Evolutionary conservation across 2,113 vertebrate genomes (phyloP), one percentile per base, ranked within the genome.

Genomic region (Vulpes ferrilata): DNA sequence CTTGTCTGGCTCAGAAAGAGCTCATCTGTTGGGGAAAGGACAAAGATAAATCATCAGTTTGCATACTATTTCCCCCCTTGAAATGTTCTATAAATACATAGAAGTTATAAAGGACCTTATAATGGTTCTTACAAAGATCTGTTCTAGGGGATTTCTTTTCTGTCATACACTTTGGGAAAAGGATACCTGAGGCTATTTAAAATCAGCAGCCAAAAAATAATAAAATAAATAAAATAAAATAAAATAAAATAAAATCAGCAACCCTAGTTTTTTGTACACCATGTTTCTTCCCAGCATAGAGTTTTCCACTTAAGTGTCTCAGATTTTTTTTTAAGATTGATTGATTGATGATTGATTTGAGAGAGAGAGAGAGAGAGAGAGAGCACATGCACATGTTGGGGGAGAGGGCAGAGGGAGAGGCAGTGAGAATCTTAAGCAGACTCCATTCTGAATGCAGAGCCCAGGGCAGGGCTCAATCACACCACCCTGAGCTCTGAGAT

Each of bases 1-100:
- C 87, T 81, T 92, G 90, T 94, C 96, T 96, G 95, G 89, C 53
- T 94, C 82, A 53, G 8, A 94, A 48, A 96, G 32, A 90, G 91
- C 88, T 96, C 91, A 91, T 95, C 94, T 88, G 48, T 96, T 94
- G 79, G 79, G 43, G 48, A 3, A 30, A 51, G 95, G 92, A 91
- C 74, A 16, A 95, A 89, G 69, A 85, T 62, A 96, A 94, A 95
- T 80, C 48, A 85, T 91, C 32, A 13, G 35, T 95, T 97, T 93
- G 73, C 82, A 87, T 86, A 80, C 96, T 64, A 85, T 95, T 91
- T 93, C 13, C 48, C 88, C 94, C 57, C 53, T 93, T 95, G 74
- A 55, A 93, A 65, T 43, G 23, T 93, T 79, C 53, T 78, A 4
- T 90, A 96, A 85, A 93, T 55, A 59, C 51, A 35, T 13, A 11